These are phyloP conservation scores for Pediacus dermestoides DNA, from an alignment of 2,888 invertebrate genomes.

Conservation along the genomic window DNA sequence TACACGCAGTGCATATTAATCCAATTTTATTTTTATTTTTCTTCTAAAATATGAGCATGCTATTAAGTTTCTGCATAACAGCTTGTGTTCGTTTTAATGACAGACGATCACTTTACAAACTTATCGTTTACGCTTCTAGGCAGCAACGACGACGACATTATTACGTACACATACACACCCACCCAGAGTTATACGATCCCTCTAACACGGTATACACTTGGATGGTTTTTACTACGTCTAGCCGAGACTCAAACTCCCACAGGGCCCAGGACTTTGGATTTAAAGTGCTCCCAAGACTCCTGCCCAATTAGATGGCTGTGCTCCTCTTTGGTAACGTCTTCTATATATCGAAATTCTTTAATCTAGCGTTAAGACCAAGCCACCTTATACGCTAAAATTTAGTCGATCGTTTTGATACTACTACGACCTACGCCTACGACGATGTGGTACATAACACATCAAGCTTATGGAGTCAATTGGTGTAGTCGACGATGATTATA, in stretches of 20 bases:
- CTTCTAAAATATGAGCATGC: not conserved
- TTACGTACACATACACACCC: too few species aligned
- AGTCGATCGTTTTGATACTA: too few species aligned
- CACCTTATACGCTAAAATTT: too few species aligned
- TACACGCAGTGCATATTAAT: not conserved
- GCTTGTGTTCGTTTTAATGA: slow-evolving; percentile 27
- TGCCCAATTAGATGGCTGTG: slow-evolving; percentile 33
- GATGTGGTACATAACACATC: too few species aligned
- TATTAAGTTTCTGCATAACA: slow-evolving; percentile 4
- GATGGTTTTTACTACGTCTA: slow-evolving; percentile 36
- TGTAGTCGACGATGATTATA: too few species aligned
- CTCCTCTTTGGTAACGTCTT: not conserved
- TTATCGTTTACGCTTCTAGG: slow-evolving; percentile 31
- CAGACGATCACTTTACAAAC: slow-evolving; percentile 34
- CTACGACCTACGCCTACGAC: too few species aligned
- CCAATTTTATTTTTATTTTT: not conserved
- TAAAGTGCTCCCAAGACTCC: slow-evolving; percentile 36
- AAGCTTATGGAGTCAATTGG: too few species aligned
- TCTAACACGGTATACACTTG: slow-evolving; percentile 33
- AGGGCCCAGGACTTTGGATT: slow-evolving; percentile 32
- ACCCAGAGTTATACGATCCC: slow-evolving; percentile 36
- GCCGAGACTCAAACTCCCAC: slow-evolving; percentile 23
- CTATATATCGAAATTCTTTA: not conserved
- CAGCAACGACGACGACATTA: slow-evolving; percentile 30
- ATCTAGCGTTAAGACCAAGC: too few species aligned